Base-by-base conservation (phyloP, 2,113 vertebrate species). In the Ictalurus punctatus region DNA sequence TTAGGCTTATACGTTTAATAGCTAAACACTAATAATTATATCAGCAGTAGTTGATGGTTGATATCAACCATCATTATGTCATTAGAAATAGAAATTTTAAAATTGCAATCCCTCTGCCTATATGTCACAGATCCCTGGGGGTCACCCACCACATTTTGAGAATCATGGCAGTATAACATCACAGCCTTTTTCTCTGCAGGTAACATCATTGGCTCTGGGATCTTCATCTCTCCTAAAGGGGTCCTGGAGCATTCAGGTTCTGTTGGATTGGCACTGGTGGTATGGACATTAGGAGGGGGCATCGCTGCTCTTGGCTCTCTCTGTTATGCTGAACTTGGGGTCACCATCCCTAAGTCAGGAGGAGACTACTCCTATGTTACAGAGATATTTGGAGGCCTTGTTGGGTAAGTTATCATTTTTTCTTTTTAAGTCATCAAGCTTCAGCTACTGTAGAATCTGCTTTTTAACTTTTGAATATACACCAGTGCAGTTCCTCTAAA, bases 191-290 rank as follows among this genome's bases (percentile, higher is more conserved):
- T 84, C 89, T 80, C 86, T 48, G 59, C 94, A 99, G 98, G 98
- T 25, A 99, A 99, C 92, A 99, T 99, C 93, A 99, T 99, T 44
- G 98, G 98, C 73, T 99, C 98, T 0, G 98, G 98, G 89, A 99
- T 99, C 94, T 99, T 99, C 94, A 99, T 99, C 92, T 99, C 98
- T 0, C 98, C 98, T 0, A 99, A 99, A 90, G 98, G 98, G 0
- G 98, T 99, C 7, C 85, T 99, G 91, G 98, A 99, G 94, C 98
- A 99, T 89, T 96, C 97, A 0, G 98, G 98, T 82, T 99, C 98
- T 0, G 98, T 99, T 92, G 98, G 98, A 0, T 92, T 99, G 44
- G 98, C 98, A 0, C 93, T 99, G 40, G 90, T 99, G 54, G 94
- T 99, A 27, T 99, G 98, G 98, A 88, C 97, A 48, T 94, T 99